phyloP scores from a whole-genome alignment of 2,888 invertebrate genomes.

The Ochropacha duplaris region DNA sequence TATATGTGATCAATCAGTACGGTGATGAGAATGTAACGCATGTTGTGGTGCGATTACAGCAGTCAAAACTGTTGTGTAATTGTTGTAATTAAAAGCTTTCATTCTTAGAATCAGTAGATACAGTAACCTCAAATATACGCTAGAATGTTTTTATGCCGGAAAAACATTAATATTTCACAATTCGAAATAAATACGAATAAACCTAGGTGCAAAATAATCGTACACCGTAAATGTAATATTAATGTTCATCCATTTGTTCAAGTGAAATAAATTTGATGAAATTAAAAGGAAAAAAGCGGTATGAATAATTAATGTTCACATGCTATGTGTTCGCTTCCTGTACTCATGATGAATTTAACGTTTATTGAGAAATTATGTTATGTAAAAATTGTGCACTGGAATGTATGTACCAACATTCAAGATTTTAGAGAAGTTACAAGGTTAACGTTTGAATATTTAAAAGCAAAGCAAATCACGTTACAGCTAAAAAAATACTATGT shows the following conservation, averaged over 20 bases:
- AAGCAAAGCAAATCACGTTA: neutral
- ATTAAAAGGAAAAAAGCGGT: conserved; percentile 60
- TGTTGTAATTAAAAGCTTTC: neutral
- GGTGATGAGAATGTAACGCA: no score
- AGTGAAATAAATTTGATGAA: conserved; percentile 71
- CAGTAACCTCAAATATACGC: neutral
- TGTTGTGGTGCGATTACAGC: no score
- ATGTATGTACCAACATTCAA: neutral
- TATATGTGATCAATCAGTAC: no score
- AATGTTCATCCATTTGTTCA: conserved; percentile 60
- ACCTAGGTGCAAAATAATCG: conserved; percentile 42
- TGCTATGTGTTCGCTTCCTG: conserved; percentile 40
- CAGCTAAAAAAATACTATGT: conserved; percentile 7
- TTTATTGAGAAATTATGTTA: neutral
- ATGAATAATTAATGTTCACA: conserved; percentile 49
- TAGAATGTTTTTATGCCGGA: neutral
- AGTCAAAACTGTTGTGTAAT: no score
- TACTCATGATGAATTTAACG: conserved; percentile 9
- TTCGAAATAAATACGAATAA: neutral
- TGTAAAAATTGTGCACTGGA: neutral
- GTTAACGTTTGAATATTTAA: neutral
- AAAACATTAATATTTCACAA: neutral
- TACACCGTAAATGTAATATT: conserved; percentile 58
- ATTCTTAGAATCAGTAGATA: neutral
- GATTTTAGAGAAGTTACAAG: neutral